These are phyloP conservation scores for Catajapyx aquilonaris DNA, from an alignment of 1,140 invertebrate genomes.

Conservation along the genomic window DNA sequence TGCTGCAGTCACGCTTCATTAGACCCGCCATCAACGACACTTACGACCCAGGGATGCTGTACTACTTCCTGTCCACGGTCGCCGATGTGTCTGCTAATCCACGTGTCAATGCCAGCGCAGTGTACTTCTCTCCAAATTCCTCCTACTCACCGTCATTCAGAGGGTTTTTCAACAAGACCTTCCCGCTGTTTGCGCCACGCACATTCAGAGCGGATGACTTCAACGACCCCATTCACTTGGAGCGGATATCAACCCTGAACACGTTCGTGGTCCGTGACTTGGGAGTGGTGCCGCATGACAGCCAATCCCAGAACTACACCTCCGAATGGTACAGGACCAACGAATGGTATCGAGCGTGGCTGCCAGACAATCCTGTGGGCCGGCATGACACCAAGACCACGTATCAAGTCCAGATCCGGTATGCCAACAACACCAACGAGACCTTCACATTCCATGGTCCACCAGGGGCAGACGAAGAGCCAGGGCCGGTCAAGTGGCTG, in stretches of 20 bases:
- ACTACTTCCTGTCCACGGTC: constrained; percentile 84
- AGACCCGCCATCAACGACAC: constrained; percentile 73
- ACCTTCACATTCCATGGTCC: constrained; percentile 87
- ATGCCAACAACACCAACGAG: constrained; percentile 88
- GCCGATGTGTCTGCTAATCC: constrained; percentile 87
- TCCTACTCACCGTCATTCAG: constrained; percentile 86
- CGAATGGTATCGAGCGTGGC: constrained; percentile 75
- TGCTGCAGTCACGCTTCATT: constrained; percentile 70
- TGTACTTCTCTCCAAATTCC: constrained; percentile 87
- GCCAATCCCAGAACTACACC: constrained; percentile 66
- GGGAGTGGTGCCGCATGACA: constrained; percentile 51
- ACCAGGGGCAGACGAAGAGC: constrained; percentile 63
- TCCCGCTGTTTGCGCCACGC: constrained; percentile 83
- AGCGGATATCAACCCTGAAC: constrained; percentile 76
- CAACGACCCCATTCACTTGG: constrained; percentile 80
- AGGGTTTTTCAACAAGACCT: constrained; percentile 91
- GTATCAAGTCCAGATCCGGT: constrained; percentile 71
- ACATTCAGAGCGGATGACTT: constrained; percentile 80
- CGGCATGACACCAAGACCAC: constrained; percentile 88
- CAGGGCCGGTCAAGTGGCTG: constrained; percentile 82
- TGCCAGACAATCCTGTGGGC: constrained; percentile 61
- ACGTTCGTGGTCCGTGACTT: constrained; percentile 65
- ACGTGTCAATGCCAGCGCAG: constrained; percentile 75
- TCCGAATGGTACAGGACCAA: constrained; percentile 76
- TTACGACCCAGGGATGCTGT: constrained; percentile 95